These are phyloP conservation scores for Platynereis dumerilii DNA, from an alignment of 2,888 invertebrate genomes.

Conservation along the genomic window DNA sequence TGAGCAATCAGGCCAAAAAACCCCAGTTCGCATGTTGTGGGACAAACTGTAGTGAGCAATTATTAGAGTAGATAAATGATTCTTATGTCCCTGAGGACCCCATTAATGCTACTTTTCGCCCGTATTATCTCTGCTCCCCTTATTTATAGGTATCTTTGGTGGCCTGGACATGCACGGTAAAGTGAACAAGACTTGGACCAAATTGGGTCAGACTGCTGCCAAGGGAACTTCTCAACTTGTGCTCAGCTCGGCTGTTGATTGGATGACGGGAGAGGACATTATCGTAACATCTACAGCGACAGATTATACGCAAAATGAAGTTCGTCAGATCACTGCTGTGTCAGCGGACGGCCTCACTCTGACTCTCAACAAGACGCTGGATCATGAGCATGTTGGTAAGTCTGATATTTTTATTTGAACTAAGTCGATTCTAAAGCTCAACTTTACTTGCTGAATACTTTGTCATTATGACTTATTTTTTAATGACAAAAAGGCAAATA, in stretches of 20 bases:
- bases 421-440: no score
- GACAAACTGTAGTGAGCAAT: no score
- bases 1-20: no score
- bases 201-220: constrained; percentile 28
- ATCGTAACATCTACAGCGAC: constrained; percentile 32
- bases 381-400: constrained; percentile 43
- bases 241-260: constrained; percentile 34
- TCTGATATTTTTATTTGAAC: no score
- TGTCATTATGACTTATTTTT: no score
- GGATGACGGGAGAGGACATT: constrained; percentile 36
- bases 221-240: constrained; percentile 27
- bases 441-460: no score
- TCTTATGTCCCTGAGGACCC: no score
- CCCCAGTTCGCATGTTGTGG: no score
- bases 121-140: no score
- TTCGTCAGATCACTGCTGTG: constrained; percentile 30
- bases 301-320: constrained; percentile 33
- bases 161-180: constrained; percentile 38
- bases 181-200: constrained; percentile 33
- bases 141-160: constrained; percentile 42
- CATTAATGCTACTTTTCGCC: no score
- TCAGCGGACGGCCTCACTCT: constrained; percentile 36
- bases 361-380: constrained; percentile 42
- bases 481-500: no score
- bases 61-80: no score